These are phyloP conservation scores for Drosophila neonasuta DNA, from an alignment of 2,888 invertebrate genomes.

Conservation along the genomic window DNA sequence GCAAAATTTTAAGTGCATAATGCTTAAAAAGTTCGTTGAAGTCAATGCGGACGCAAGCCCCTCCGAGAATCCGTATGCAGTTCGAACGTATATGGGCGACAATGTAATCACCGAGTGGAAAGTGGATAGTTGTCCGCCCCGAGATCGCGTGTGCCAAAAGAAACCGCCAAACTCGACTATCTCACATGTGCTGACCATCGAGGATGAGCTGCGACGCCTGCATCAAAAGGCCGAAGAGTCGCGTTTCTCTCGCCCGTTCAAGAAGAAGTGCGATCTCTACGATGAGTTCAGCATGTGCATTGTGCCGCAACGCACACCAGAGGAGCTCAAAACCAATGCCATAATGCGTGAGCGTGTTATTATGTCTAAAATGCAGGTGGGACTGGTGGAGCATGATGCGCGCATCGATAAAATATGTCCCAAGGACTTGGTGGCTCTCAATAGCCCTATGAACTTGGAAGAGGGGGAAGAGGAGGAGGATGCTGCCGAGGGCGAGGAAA, in stretches of 20 bases:
- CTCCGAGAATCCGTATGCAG: conserved; percentile 75
- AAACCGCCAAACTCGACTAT: conserved; percentile 62
- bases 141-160: conserved; percentile 60
- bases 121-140: conserved; percentile 56
- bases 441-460: conserved; percentile 65
- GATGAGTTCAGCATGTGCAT: conserved; percentile 72
- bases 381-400: conserved; percentile 65
- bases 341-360: conserved; percentile 69
- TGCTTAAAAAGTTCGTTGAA: conserved; percentile 79
- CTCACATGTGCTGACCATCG: conserved; percentile 74
- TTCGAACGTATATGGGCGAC: conserved; percentile 78
- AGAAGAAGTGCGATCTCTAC: conserved; percentile 59
- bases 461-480: conserved; percentile 52
- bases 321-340: conserved; percentile 64
- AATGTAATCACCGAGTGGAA: conserved; percentile 62
- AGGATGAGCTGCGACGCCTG: conserved; percentile 74
- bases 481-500: conserved; percentile 39
- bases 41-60: conserved; percentile 71
- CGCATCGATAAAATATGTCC: conserved; percentile 45
- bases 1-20: conserved; percentile 58
- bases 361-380: conserved; percentile 46
- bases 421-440: conserved; percentile 63
- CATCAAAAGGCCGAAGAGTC: conserved; percentile 73
- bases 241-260: conserved; percentile 58
- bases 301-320: conserved; percentile 64